phyloP scores from a whole-genome alignment of 92 coral and sea anemone genomes.

The Isaurus tuberculatus region DNA sequence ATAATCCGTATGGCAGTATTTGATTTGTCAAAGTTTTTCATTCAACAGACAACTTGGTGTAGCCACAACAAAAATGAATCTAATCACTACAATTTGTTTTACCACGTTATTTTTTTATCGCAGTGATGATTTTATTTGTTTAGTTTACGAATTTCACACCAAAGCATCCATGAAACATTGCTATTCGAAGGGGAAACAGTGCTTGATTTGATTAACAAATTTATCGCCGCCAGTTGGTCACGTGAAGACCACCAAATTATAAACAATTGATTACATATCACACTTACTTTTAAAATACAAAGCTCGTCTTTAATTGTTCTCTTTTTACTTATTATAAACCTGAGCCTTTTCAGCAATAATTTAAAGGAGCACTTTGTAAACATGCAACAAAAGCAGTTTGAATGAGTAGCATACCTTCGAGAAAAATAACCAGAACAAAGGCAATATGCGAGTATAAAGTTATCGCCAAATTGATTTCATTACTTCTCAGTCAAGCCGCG shows the following conservation, averaged over 20 bases:
- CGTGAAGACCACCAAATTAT: neutral
- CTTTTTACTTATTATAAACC: neutral
- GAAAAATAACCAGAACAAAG: neutral
- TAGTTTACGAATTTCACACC: too few relatives aligned
- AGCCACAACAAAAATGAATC: too few relatives aligned
- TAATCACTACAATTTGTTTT: too few relatives aligned
- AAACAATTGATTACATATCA: neutral
- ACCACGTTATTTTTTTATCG: too few relatives aligned
- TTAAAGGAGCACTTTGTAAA: neutral
- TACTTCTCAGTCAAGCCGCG: slow-evolving; percentile 16
- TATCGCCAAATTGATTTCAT: slow-evolving; percentile 16
- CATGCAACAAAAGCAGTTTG: neutral
- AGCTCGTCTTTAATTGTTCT: neutral
- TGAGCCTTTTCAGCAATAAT: neutral
- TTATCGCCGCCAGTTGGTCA: neutral
- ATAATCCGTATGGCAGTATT: too few relatives aligned
- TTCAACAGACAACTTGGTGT: too few relatives aligned
- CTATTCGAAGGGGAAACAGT: too few relatives aligned
- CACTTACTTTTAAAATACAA: neutral
- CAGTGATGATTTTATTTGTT: too few relatives aligned
- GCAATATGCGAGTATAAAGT: neutral
- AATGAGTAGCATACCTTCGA: slow-evolving; percentile 1
- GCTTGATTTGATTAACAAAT: too few relatives aligned
- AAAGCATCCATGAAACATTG: too few relatives aligned
- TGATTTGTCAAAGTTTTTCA: too few relatives aligned